These are phyloP conservation scores for Prunella himalayana DNA, from an alignment of 2,113 vertebrate species.

Conservation along the genomic window DNA sequence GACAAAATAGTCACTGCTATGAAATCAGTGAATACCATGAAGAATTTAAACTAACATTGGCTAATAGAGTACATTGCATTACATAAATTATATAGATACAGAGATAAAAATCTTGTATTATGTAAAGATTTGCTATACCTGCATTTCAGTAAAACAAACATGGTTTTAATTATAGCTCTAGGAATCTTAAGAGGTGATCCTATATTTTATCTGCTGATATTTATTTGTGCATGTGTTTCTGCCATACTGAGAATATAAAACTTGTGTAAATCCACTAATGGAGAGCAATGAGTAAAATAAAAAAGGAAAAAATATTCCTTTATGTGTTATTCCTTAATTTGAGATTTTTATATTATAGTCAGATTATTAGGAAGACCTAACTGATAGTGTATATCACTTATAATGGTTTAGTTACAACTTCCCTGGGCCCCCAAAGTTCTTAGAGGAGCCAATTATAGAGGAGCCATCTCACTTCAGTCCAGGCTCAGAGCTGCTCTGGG, in stretches of 20 bases:
- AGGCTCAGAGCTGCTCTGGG: neutral
- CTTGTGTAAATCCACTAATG: neutral
- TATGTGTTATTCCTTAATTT: neutral
- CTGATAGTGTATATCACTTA: neutral
- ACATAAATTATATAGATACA: neutral
- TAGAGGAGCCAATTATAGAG: neutral
- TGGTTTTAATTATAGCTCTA: neutral
- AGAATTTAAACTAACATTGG: slow-evolving; percentile 17
- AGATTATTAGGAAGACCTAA: neutral
- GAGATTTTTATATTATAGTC: neutral
- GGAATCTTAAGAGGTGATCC: neutral
- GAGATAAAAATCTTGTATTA: neutral
- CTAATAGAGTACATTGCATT: neutral
- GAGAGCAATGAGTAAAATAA: neutral
- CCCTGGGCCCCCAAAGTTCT: neutral
- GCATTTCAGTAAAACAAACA: neutral
- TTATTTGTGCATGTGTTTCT: neutral
- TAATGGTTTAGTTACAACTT: neutral
- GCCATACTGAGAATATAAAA: neutral
- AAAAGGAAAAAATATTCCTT: neutral
- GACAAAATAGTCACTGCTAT: slow-evolving; percentile 56
- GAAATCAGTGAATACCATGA: neutral
- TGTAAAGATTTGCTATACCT: neutral
- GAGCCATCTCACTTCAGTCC: neutral
- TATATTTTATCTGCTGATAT: neutral